Evolutionary conservation across 2,113 vertebrate genomes (phyloP), one percentile per base, ranked within the genome.

Genomic region (Colius striatus): DNA sequence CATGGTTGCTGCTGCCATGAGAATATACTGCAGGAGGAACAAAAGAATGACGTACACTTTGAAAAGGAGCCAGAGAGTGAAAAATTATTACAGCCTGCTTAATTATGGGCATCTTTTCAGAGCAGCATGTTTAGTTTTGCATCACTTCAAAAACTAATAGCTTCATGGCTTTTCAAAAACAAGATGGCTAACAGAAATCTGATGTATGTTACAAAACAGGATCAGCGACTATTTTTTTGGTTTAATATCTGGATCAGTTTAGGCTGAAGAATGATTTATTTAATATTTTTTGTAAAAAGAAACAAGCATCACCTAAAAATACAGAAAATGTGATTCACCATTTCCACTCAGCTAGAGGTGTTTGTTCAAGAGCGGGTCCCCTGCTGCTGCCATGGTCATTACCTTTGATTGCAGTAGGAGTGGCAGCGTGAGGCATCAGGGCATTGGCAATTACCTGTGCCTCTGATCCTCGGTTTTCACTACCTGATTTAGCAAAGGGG

Each of bases 51-150:
- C 20, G 34, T 79, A n/a, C 0, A 0, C 48, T 85, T 94, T 95
- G 91, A 96, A 94, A 89, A 87, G 80, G 86, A 92, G 94, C 94
- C 94, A 97, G 91, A 86, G 43, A 94, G 79, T 51, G 87, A 87
- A 57, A 92, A 94, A 92, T 87, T 5, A 97, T 95, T 97, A 62
- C 57, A 89, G 89, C 47, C 43, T 80, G 45, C 57, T 60, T 96
- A 96, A 97, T 97, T 90, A 93, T 4, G 41, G 92, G 58, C 90
- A 94, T 41, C 12, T 94, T 93, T 88, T 85, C 81, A 71, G 61
- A 92, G 90, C 83, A 85, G 85, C 62, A 6, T 80, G 85, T 96
- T 97, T 96, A 78, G 90, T 97, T 96, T 94, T 96, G 93, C 94
- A 92, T 85, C 76, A 16, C 68, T 91, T 93, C 60, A 92, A 80